These are phyloP conservation scores for Stenoptilia bipunctidactyla DNA, from an alignment of 2,888 invertebrate genomes.

Conservation along the genomic window DNA sequence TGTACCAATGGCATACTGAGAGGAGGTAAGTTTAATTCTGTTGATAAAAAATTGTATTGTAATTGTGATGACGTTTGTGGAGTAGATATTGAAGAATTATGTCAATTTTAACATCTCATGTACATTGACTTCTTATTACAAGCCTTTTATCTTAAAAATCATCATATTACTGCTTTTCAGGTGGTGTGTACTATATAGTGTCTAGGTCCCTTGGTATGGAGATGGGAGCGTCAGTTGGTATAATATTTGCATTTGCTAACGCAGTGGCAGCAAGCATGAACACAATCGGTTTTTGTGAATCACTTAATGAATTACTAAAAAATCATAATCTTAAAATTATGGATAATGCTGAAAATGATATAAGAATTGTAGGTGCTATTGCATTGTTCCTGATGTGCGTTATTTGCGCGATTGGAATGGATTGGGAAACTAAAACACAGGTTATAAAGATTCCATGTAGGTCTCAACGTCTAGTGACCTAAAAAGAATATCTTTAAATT, in stretches of 20 bases:
- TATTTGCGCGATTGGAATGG: conserved; percentile 89
- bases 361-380: conserved; percentile 80
- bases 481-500: too few relatives aligned
- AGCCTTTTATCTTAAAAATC: too few relatives aligned
- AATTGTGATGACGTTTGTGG: too few relatives aligned
- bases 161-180: too few relatives aligned
- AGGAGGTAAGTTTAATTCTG: conserved; percentile 81
- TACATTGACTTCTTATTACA: too few relatives aligned
- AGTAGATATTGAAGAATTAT: too few relatives aligned
- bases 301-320: conserved; percentile 77
- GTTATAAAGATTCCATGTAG: too few relatives aligned
- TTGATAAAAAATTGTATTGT: too few relatives aligned
- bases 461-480: too few relatives aligned
- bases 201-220: conserved; percentile 92
- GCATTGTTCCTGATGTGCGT: conserved; percentile 80
- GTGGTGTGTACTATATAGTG: conserved; percentile 93
- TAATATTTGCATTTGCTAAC: conserved; percentile 93
- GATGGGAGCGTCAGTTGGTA: conserved; percentile 93
- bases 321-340: conserved; percentile 74
- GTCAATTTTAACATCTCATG: too few relatives aligned
- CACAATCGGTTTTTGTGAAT: conserved; percentile 93
- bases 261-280: conserved; percentile 93
- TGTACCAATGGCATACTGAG: conserved; percentile 94
- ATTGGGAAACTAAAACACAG: conserved; percentile 90
- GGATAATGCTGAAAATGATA: conserved; percentile 76